Base-by-base conservation (phyloP, 2,888 invertebrate species). In the Odontocolon sp. region DNA sequence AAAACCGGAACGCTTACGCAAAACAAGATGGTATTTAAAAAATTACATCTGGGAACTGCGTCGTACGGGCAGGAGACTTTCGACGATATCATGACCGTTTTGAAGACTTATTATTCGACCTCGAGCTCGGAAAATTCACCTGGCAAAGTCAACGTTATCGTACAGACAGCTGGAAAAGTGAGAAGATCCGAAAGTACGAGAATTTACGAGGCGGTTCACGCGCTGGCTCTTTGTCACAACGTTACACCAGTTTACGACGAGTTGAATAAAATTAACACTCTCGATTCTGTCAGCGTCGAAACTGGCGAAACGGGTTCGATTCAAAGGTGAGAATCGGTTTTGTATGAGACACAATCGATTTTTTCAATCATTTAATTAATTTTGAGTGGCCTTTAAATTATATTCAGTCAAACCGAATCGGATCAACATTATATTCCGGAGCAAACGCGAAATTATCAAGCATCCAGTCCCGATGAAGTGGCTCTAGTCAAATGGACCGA, bases 1-100 rank as follows among this genome's bases (percentile, higher is more conserved):
- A 99, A 99, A 92, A 99, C 99, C 0, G 99, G 99, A 11, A 99
- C 99, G 0, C 92, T 99, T 21, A 99, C 99, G 0, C 98, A 99
- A 91, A 99, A 99, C 90, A 98, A 98, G 87, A 99, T 99, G 99
- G 96, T 98, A 0, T 97, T 99, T 87, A 98, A 98, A 89, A 96
- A 97, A 87, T 93, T 99, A 26, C 99, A 99, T 90, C 91, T 99
- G 38, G 99, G 98, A 8, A 97, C 97, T 42, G 97, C 97, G 0
- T 95, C 97, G 14, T 99, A 97, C 89, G 95, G 96, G 68, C 93
- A 94, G 61, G 96, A 96, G 85, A 95, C 95, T 33, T 97, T 97
- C 91, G 94, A 95, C 90, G 97, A 97, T 92, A 94, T 95, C 79
- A 87, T 82, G 0, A 79, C 85, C 0, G 87, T 86, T 33, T 75